Conservation (phyloP, 1,140 invertebrate genomes). For the Pseudoatta argentina region DNA sequence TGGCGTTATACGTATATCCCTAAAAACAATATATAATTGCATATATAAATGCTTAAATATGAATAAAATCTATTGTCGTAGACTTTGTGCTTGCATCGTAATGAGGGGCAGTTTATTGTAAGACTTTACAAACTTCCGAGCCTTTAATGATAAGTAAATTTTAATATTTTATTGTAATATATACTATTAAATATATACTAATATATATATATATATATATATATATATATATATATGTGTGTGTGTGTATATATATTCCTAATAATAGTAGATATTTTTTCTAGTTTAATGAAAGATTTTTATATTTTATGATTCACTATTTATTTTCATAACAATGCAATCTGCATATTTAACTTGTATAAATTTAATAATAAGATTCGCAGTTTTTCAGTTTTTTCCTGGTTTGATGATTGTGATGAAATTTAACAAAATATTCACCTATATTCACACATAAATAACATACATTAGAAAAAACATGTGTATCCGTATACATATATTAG, state of each 20-base stretch:
- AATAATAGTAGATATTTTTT: constrained; percentile 31
- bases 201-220: too few relatives aligned
- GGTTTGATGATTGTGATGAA: constrained; percentile 57
- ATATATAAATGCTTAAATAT: neutral
- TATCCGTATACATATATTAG: constrained; percentile 50
- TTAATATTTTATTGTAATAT: constrained; percentile 9
- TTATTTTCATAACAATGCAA: constrained; percentile 42
- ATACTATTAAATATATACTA: too few relatives aligned
- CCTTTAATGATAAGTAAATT: constrained; percentile 20
- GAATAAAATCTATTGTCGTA: constrained; percentile 1
- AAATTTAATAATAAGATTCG: constrained; percentile 37
- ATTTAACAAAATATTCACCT: constrained; percentile 42
- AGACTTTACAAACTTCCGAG: constrained; percentile 13
- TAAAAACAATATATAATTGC: neutral
- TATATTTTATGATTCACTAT: constrained; percentile 49
- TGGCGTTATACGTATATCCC: too few relatives aligned
- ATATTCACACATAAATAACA: constrained; percentile 14
- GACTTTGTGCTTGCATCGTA: neutral
- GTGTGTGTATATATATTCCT: too few relatives aligned
- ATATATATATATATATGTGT: too few relatives aligned
- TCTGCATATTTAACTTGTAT: constrained; percentile 16
- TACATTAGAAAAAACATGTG: constrained; percentile 34
- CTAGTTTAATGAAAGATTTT: constrained; percentile 39
- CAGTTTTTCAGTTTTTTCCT: constrained; percentile 44
- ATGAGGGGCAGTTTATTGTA: neutral